phyloP scores from a whole-genome alignment of 2,797 vertebrate species.

The Falco columbarius region DNA sequence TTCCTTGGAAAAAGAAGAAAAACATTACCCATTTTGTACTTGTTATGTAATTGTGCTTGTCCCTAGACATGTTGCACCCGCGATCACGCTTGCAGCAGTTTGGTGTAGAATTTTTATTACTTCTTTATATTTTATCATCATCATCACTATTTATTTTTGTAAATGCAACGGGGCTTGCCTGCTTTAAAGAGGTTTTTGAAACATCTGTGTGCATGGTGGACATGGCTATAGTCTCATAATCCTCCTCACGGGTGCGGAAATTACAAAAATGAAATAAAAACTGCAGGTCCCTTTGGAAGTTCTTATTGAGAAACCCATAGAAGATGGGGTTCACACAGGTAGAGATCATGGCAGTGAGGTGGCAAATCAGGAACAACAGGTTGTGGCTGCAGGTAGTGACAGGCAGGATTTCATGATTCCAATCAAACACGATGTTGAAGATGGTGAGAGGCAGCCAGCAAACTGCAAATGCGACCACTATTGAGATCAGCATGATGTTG shows the following conservation, averaged over 20 bases:
- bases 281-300: constrained; percentile 87
- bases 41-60: constrained; percentile 59
- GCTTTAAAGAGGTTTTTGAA: constrained; percentile 86
- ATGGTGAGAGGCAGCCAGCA: constrained; percentile 90
- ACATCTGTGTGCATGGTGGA: constrained; percentile 89
- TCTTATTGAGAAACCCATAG: constrained; percentile 89
- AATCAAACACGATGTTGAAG: constrained; percentile 87
- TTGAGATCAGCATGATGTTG: constrained; percentile 87
- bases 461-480: constrained; percentile 86
- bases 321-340: constrained; percentile 89
- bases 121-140: constrained; percentile 70
- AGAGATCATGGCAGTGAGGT: constrained; percentile 88
- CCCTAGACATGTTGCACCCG: constrained; percentile 21
- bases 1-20: constrained; percentile 3
- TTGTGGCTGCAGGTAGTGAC: constrained; percentile 85
- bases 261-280: constrained; percentile 86
- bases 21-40: neutral
- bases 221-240: constrained; percentile 89
- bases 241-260: constrained; percentile 81
- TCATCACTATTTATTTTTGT: constrained; percentile 76
- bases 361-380: constrained; percentile 85
- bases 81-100: neutral
- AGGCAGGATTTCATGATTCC: constrained; percentile 83
- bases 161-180: constrained; percentile 78
- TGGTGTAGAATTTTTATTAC: constrained; percentile 7